phyloP scores from a whole-genome alignment of 2,797 vertebrate genomes.

The Muscicapa comitata region DNA sequence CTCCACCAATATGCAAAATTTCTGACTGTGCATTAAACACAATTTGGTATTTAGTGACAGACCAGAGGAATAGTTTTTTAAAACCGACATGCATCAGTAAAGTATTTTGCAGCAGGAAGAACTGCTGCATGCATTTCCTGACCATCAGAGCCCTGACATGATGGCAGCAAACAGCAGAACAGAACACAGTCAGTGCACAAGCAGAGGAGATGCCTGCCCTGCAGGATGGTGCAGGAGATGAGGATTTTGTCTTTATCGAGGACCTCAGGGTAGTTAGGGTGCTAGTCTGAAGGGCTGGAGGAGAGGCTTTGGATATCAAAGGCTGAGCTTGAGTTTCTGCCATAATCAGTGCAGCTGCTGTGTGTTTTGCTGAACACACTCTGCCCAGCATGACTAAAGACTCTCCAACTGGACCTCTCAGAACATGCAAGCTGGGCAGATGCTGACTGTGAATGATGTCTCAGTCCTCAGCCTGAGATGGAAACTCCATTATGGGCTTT shows the following conservation, averaged over 20 bases:
- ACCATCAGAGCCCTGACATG: neutral
- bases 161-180: neutral
- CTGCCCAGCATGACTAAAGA: neutral
- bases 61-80: neutral
- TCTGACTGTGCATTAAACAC: neutral
- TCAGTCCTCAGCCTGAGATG: neutral
- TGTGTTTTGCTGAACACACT: neutral
- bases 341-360: neutral
- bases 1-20: neutral
- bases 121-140: neutral
- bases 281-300: neutral
- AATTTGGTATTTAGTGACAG: neutral
- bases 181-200: accelerated
- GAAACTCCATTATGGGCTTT: neutral
- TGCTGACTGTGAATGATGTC: neutral
- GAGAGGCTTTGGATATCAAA: neutral
- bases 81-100: accelerated
- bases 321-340: neutral
- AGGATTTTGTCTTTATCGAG: neutral
- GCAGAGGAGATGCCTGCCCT: neutral
- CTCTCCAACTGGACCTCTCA: neutral
- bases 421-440: neutral
- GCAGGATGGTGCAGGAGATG: neutral
- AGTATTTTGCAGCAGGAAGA: neutral
- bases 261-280: neutral